Conservation (phyloP, 2,888 invertebrate species). For the Nasonovia ribisnigri region DNA sequence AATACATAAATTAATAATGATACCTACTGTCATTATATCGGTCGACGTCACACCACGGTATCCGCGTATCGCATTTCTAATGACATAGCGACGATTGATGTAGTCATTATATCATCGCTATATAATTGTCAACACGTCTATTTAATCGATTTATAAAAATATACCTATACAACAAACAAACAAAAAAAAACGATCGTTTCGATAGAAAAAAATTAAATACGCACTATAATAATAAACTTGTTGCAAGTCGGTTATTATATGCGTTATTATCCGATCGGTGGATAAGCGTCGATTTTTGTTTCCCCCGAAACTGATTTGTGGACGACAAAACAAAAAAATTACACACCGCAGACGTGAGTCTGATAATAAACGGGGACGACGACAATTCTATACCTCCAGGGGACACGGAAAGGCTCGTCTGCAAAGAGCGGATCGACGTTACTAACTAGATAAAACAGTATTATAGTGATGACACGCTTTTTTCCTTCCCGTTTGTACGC, state of each 20-base stretch:
- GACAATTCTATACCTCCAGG: background rate
- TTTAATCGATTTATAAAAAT: background rate
- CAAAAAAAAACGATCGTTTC: background rate
- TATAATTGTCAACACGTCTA: background rate
- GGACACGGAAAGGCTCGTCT: background rate
- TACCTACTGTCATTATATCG: background rate
- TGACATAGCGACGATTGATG: background rate
- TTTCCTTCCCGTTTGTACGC: slow-evolving; percentile 24
- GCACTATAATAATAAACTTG: background rate
- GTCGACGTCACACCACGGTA: background rate
- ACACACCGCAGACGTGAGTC: background rate
- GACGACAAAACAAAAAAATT: background rate
- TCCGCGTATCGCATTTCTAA: background rate
- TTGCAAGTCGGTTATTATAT: background rate
- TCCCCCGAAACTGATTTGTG: background rate
- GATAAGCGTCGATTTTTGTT: background rate
- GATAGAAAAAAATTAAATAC: background rate
- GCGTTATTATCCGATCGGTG: background rate
- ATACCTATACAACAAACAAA: background rate
- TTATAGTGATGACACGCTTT: slow-evolving; percentile 45
- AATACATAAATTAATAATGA: background rate
- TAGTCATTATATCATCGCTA: background rate
- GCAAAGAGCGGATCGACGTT: background rate
- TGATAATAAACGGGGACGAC: background rate
- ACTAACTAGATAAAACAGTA: slow-evolving; percentile 6